These are phyloP conservation scores for Oryzias curvinotus DNA, from an alignment of 2,113 vertebrate species.

Conservation along the genomic window DNA sequence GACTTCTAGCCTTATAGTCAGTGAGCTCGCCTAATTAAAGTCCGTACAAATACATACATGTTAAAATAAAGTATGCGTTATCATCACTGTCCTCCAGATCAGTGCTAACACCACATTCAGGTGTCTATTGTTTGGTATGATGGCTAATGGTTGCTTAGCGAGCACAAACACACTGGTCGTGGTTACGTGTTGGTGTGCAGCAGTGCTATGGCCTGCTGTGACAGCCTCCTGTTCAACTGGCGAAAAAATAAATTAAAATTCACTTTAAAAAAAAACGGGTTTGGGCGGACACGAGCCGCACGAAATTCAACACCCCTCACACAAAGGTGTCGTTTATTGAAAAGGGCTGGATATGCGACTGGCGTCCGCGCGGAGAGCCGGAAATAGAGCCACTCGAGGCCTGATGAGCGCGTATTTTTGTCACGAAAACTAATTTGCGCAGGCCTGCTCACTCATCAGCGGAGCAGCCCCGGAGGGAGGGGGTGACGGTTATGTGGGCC, in stretches of 20 bases:
- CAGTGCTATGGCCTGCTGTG: constrained; percentile 22
- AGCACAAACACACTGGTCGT: neutral
- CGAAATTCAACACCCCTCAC: too few species aligned
- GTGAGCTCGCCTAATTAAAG: too few species aligned
- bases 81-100: too few species aligned
- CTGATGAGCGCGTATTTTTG: constrained; percentile 11
- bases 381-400: constrained; percentile 1
- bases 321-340: too few species aligned
- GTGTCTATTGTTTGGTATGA: too few species aligned
- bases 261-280: constrained; percentile 3
- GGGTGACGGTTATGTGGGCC: constrained; percentile 57
- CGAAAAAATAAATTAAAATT: constrained; percentile 6
- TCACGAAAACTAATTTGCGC: constrained; percentile 36
- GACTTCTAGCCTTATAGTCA: too few species aligned
- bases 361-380: too few species aligned
- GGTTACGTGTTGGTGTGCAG: constrained; percentile 13
- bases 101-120: too few species aligned
- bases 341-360: too few species aligned
- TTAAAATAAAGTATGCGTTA: too few species aligned
- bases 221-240: constrained; percentile 13
- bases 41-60: too few species aligned
- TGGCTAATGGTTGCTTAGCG: neutral
- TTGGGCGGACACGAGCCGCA: too few species aligned
- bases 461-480: constrained; percentile 24
- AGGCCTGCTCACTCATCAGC: constrained; percentile 29